Percentiles rank a stretch among this genome's conserved stretches.
phyloP scores from a whole-genome alignment of 2,888 invertebrate species.

The Chorisops tibialis region DNA sequence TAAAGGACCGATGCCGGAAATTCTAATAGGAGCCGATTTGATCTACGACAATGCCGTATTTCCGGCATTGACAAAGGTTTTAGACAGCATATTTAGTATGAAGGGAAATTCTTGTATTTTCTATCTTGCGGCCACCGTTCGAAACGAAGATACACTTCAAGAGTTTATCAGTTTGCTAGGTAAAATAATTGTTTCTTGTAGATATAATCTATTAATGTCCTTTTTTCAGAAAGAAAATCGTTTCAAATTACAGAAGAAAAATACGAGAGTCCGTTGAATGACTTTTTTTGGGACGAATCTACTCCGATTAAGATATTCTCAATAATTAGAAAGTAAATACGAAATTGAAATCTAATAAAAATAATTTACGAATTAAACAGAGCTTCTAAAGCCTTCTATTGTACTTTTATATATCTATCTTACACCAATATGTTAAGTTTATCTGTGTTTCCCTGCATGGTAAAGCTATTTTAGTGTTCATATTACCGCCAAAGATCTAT shows the following conservation, averaged over 20 bases:
- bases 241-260: neutral
- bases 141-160: conserved; percentile 63
- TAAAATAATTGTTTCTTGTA: conserved; percentile 41
- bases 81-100: conserved; percentile 50
- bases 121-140: conserved; percentile 59
- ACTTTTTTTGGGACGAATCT: conserved; percentile 20
- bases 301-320: conserved; percentile 14
- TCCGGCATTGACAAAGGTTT: conserved; percentile 50
- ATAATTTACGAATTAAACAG: too few species aligned
- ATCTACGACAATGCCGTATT: conserved; percentile 60
- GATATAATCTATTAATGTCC: neutral
- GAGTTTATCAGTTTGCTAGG: conserved; percentile 59
- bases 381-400: too few species aligned
- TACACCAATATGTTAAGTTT: too few species aligned
- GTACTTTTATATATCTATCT: too few species aligned
- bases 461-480: too few species aligned
- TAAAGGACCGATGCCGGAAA: conserved; percentile 46
- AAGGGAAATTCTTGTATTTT: conserved; percentile 46
- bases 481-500: too few species aligned
- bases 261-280: neutral
- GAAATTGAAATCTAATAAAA: too few species aligned
- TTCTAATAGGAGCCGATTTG: conserved; percentile 61
- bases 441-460: too few species aligned
- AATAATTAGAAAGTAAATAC: neutral
- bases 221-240: conserved; percentile 2